Conservation (phyloP, 2,888 invertebrate species). For the Philereme vetulata region DNA sequence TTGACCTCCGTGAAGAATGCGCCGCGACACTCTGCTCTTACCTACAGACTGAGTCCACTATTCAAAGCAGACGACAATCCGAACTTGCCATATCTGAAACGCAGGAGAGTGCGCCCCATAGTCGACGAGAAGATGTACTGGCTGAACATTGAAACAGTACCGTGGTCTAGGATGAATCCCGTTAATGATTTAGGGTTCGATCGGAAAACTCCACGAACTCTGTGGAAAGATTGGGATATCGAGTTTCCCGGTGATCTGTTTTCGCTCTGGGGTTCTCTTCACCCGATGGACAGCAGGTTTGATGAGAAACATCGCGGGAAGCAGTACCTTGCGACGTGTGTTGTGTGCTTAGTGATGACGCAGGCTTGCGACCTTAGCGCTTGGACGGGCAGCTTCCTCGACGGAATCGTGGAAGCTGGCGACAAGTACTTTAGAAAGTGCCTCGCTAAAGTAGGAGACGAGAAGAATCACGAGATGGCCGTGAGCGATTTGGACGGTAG, state of each 20-base stretch:
- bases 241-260: conserved; percentile 87
- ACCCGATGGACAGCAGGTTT: conserved; percentile 85
- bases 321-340: conserved; percentile 85
- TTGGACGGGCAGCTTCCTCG: conserved; percentile 85
- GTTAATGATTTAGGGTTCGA: conserved; percentile 67
- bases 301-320: conserved; percentile 81
- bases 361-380: conserved; percentile 84
- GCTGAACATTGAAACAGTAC: conserved; percentile 67
- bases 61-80: conserved; percentile 72
- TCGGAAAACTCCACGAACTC: conserved; percentile 59
- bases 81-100: conserved; percentile 64
- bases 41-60: conserved; percentile 72
- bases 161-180: conserved; percentile 70
- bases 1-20: conserved; percentile 82
- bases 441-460: conserved; percentile 62
- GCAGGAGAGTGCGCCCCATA: conserved; percentile 53
- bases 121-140: conserved; percentile 81
- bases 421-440: conserved; percentile 83
- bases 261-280: conserved; percentile 87
- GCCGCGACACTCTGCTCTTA: conserved; percentile 71
- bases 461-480: conserved; percentile 82
- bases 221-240: conserved; percentile 88
- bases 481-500: conserved; percentile 82
- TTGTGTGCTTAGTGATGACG: conserved; percentile 83
- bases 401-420: conserved; percentile 85